phyloP scores from a whole-genome alignment of 1,140 invertebrate species.

The Pseudomyrmex concolor region DNA sequence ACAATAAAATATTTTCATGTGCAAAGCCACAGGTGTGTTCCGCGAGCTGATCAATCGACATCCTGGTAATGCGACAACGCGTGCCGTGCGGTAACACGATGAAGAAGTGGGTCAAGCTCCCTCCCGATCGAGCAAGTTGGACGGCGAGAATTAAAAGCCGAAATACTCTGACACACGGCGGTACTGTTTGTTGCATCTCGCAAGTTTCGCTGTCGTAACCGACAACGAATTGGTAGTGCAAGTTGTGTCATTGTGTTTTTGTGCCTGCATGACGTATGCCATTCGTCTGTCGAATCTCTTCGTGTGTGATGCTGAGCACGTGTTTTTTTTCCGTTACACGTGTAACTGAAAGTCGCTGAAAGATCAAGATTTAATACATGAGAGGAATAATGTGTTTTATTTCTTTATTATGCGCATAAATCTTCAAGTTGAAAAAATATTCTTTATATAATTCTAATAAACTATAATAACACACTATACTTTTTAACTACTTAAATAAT shows the following conservation, averaged over 20 bases:
- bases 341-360: constrained; percentile 1
- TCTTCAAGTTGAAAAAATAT: no score
- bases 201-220: constrained; percentile 32
- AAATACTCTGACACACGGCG: constrained; percentile 3
- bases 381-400: no score
- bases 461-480: no score
- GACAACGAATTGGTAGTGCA: constrained; percentile 49
- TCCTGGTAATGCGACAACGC: constrained; percentile 54
- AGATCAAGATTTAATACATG: background rate
- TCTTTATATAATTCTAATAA: no score
- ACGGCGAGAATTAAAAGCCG: constrained; percentile 66
- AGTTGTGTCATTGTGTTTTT: constrained; percentile 42
- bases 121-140: constrained; percentile 50
- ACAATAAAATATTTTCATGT: constrained; percentile 35
- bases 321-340: constrained; percentile 21
- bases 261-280: background rate
- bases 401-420: no score
- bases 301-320: constrained; percentile 18
- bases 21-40: constrained; percentile 54
- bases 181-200: constrained; percentile 56
- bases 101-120: constrained; percentile 56
- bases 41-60: constrained; percentile 59
- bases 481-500: no score
- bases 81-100: constrained; percentile 24
- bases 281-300: constrained; percentile 32